A percentile compares a stretch with the other conserved stretches of the same genome.
Evolutionary conservation across 2,113 vertebrate genomes (phyloP).

Genomic region (Taurulus bubalis): DNA sequence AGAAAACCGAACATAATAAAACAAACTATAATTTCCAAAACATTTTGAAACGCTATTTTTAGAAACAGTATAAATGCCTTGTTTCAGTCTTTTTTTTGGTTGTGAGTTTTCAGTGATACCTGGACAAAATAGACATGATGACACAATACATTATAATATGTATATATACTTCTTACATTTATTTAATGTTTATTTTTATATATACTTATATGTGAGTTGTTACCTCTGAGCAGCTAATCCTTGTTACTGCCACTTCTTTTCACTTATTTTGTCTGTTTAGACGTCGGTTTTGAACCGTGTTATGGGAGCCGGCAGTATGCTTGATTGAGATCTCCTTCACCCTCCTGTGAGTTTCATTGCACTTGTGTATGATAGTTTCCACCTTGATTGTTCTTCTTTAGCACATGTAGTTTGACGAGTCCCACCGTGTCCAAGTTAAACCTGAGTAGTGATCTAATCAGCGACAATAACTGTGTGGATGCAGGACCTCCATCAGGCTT

Average conservation of each 20-base stretch:
- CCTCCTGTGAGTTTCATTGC: not conserved
- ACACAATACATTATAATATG: too few species aligned
- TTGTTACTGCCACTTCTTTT: not conserved
- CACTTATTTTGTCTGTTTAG: not conserved
- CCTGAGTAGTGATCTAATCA: not conserved
- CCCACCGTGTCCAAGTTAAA: too few species aligned
- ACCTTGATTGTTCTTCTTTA: not conserved
- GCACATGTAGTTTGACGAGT: not conserved
- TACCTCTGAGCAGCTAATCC: not conserved
- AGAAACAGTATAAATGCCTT: too few species aligned
- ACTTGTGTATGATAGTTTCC: not conserved
- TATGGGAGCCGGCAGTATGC: too few species aligned
- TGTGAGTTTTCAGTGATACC: too few species aligned
- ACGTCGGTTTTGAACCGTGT: too few species aligned
- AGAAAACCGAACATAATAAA: too few species aligned
- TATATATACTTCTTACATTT: not conserved
- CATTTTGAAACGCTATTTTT: too few species aligned
- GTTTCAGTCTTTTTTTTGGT: too few species aligned
- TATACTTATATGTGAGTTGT: not conserved
- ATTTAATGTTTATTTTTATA: not conserved
- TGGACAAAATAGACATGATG: too few species aligned
- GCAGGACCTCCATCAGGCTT: not conserved
- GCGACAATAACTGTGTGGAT: not conserved
- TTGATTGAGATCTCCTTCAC: slow-evolving; percentile 4
- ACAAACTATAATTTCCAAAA: too few species aligned